Evolutionary conservation across 2,113 vertebrate genomes (phyloP).

Genomic region (Cettia cetti): DNA sequence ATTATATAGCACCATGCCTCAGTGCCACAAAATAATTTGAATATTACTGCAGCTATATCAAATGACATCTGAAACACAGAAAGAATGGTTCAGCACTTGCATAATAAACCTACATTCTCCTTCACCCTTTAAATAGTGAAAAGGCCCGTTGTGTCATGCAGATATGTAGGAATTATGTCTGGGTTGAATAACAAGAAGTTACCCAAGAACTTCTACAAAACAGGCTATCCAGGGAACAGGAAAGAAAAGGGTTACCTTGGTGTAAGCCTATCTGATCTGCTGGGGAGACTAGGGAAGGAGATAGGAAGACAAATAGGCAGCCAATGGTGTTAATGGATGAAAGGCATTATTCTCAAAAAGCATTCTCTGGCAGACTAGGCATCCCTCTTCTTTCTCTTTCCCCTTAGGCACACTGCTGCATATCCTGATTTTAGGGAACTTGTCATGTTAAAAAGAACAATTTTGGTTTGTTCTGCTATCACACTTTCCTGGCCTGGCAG

Average conservation of each 20-base stretch:
- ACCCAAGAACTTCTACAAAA: background rate
- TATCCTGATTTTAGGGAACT: constrained; percentile 18
- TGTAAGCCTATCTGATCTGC: background rate
- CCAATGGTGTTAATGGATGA: background rate
- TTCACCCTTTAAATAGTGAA: background rate
- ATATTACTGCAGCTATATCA: background rate
- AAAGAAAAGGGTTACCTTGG: background rate
- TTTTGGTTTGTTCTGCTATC: constrained; percentile 36
- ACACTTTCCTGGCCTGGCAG: background rate
- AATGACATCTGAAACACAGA: background rate
- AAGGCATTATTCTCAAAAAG: background rate
- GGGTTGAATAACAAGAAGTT: background rate
- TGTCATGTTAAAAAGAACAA: constrained; percentile 27
- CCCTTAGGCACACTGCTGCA: background rate
- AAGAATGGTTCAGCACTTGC: background rate
- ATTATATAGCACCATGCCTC: background rate
- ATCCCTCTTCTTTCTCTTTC: background rate
- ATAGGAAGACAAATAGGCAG: background rate
- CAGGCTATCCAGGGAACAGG: background rate
- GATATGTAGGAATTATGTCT: background rate
- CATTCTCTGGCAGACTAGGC: background rate
- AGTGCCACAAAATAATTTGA: background rate
- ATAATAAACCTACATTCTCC: background rate
- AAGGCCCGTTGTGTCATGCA: background rate
- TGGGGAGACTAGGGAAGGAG: background rate